Base-by-base conservation (phyloP, 2,888 invertebrate genomes). In the Parthenolecanium corni region DNA sequence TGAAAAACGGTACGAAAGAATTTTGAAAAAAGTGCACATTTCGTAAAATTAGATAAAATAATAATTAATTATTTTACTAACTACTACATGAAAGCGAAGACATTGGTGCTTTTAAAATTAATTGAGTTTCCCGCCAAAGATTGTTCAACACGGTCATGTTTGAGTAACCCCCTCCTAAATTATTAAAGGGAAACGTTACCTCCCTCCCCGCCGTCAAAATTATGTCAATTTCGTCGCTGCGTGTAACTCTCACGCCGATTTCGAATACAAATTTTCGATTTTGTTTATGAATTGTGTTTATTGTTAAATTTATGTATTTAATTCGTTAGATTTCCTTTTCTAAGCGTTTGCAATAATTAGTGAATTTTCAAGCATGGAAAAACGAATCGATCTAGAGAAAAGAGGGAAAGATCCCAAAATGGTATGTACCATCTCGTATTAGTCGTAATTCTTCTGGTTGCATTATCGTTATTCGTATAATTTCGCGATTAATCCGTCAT, bases 321-420 rank as follows among this genome's bases (percentile, higher is more conserved):
- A 21, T 49, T 40, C 36, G 47, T 51, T 9, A 36, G 9, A 38
- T 24, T 24, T 21, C 23, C 18, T 47, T 46, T 57, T 47, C 36
- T 57, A n/a, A 49, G 38, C 40, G 38, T 21, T 49, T 44, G 31
- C 38, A 36, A 36, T 47, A n/a, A 61, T 23, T 36, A 36, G 49
- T 21, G 49, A 40, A 24, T n/a, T 20, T 2, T 21, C 42, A 42
- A 54, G n/a, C 71, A 94, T 94, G 93, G 92, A 93, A 80, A 93
- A 93, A 76, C 85, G 95, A 77, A 86, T 96, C 81, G 88, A 88
- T 74, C 80, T 94, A 75, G 96, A 96, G 79, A 86, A 89, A 79
- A 82, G 94, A 74, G 94, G 93, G 76, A 84, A 86, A 75, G 84
- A 83, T 75, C 86, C 92, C 71, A 83, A 83, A 74, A 86, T 92